phyloP scores from a whole-genome alignment of 2,888 invertebrate species.

The Drosophila melanosoma region DNA sequence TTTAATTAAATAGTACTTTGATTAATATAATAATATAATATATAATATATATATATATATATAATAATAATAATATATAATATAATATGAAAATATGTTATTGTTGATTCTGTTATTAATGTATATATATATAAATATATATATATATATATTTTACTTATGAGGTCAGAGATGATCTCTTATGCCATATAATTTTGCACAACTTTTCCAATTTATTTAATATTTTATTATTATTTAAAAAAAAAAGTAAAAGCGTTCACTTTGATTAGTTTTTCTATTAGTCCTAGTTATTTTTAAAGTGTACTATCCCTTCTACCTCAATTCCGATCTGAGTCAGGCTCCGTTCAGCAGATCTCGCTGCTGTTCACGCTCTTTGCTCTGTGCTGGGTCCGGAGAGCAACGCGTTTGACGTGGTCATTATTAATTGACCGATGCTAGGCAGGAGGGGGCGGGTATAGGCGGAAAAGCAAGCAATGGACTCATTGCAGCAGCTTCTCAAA shows the following conservation, averaged over 20 bases:
- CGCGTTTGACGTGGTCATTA: conserved; percentile 1
- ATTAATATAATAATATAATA: background rate
- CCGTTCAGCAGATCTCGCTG: background rate
- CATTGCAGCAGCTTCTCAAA: conserved; percentile 9
- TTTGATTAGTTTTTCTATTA: background rate
- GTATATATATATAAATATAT: background rate
- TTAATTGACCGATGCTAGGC: background rate
- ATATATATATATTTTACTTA: background rate
- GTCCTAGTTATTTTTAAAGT: background rate
- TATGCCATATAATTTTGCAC: background rate
- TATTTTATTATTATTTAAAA: no score
- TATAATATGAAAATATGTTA: background rate
- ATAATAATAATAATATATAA: no score
- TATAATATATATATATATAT: no score
- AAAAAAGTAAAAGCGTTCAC: background rate
- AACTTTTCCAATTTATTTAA: background rate
- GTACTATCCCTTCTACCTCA: background rate
- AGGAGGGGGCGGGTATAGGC: background rate
- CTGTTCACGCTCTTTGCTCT: background rate
- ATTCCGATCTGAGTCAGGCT: background rate
- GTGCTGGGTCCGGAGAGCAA: conserved; percentile 1
- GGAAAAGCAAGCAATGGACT: background rate
- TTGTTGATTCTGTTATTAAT: background rate
- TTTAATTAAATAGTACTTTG: background rate
- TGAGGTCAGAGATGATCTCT: background rate